Conservation (phyloP, 2,888 invertebrate species). For the Drosophila prostipennis region DNA sequence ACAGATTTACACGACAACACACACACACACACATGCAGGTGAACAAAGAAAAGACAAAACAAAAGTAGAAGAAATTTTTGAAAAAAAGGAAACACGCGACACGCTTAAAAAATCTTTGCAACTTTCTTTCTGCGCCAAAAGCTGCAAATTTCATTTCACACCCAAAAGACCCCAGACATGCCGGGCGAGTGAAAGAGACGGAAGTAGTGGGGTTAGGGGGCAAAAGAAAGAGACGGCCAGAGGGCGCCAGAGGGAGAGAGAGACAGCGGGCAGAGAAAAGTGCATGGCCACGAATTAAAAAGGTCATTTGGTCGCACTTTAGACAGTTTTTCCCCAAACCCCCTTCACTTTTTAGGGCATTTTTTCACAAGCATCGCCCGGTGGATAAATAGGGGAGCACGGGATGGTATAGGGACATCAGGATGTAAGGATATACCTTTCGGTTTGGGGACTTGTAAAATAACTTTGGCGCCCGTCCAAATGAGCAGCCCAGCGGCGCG, state of each 20-base stretch:
- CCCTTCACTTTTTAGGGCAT: slow-evolving; percentile 2
- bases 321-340: slow-evolving; percentile 38
- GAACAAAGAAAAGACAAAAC: slow-evolving; percentile 16
- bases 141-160: slow-evolving; percentile 77
- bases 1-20: slow-evolving; percentile 56
- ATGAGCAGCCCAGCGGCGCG: slow-evolving; percentile 73
- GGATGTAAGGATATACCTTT: slow-evolving; percentile 3
- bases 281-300: slow-evolving; percentile 80
- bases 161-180: slow-evolving; percentile 54
- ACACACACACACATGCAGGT: slow-evolving; percentile 29
- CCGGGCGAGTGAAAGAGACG: slow-evolving; percentile 17
- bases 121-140: slow-evolving; percentile 76
- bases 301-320: slow-evolving; percentile 78
- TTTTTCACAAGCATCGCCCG: background rate
- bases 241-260: slow-evolving; percentile 1
- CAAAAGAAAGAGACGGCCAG: background rate
- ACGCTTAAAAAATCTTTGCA: slow-evolving; percentile 78
- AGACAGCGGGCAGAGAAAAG: slow-evolving; percentile 54
- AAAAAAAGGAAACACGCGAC: slow-evolving; percentile 49
- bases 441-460: slow-evolving; percentile 39
- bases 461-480: slow-evolving; percentile 65
- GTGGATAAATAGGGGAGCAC: background rate
- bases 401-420: background rate
- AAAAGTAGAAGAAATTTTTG: slow-evolving; percentile 2
- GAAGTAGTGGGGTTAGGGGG: background rate